Percentiles rank a stretch among this genome's conserved stretches.
Evolutionary conservation across 2,113 vertebrate species (phyloP).

Genomic region (Pelodiscus sinensis): DNA sequence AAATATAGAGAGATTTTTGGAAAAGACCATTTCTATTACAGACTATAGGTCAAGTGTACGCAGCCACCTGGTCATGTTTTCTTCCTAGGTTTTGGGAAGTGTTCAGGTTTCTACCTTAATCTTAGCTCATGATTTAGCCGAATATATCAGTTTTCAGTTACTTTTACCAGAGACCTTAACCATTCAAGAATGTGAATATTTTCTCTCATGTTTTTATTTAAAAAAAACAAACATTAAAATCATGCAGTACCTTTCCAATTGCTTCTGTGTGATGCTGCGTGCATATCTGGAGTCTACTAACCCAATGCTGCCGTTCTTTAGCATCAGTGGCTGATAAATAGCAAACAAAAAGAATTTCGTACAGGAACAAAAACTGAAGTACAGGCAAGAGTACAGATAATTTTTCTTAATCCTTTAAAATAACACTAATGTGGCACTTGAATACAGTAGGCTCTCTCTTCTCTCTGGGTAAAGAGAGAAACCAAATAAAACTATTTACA

Average conservation of each 20-base stretch:
- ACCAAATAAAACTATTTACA: background rate
- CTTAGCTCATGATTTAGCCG: background rate
- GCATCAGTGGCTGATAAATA: conserved; percentile 88
- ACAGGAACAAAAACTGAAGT: background rate
- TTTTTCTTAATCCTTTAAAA: background rate
- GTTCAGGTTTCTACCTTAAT: background rate
- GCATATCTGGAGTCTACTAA: conserved; percentile 97
- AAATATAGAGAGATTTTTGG: background rate
- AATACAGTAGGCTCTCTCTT: background rate
- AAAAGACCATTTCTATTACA: background rate
- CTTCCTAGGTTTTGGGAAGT: fast-evolving
- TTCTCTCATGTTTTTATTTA: background rate
- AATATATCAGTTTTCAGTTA: background rate
- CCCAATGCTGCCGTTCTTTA: conserved; percentile 98
- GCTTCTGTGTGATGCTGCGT: conserved; percentile 98
- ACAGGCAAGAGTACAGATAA: background rate
- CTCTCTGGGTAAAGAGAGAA: background rate
- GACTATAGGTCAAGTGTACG: background rate
- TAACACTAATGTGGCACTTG: background rate
- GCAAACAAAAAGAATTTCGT: conserved; percentile 3
- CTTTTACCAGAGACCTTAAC: background rate
- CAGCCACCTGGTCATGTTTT: background rate
- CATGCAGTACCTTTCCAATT: conserved; percentile 90
- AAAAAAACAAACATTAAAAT: background rate
- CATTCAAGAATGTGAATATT: background rate